Percentiles rank a stretch among this genome's conserved stretches.
phyloP scores from a whole-genome alignment of 2,888 invertebrate species.

The Aphidius colemani region DNA sequence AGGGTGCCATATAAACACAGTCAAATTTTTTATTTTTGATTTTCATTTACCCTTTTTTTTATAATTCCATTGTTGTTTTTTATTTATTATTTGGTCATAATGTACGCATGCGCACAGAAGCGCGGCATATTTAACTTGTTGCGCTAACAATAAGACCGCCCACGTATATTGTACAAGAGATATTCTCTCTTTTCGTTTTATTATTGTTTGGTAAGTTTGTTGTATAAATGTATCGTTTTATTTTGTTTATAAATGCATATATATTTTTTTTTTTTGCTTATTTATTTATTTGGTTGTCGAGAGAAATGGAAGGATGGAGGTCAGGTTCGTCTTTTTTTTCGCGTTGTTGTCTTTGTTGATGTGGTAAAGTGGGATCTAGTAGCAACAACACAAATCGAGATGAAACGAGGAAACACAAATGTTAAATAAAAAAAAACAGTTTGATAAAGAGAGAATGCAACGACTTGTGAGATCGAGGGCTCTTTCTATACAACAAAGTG shows the following conservation, averaged over 20 bases:
- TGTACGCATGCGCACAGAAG: conserved; percentile 43
- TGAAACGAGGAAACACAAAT: no score
- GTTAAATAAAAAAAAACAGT: conserved; percentile 5
- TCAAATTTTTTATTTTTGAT: not conserved
- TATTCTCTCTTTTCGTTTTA: conserved; percentile 48
- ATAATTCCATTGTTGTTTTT: not conserved
- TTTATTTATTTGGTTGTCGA: conserved; percentile 10
- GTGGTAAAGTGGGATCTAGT: no score
- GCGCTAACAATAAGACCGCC: conserved; percentile 59
- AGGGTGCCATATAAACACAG: not conserved
- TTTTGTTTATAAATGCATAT: not conserved
- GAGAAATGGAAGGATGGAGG: not conserved
- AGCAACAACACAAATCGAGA: no score
- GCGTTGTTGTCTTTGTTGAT: conserved; percentile 18
- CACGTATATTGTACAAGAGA: conserved; percentile 53
- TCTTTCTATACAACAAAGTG: conserved; percentile 18
- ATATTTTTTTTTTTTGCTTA: not conserved
- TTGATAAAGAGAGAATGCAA: conserved; percentile 12
- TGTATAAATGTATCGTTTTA: conserved; percentile 11
- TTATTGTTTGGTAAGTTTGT: conserved; percentile 41
- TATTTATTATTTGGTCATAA: conserved; percentile 3
- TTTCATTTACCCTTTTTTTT: not conserved
- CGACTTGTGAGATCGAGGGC: conserved; percentile 28
- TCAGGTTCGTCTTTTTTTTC: conserved; percentile 10
- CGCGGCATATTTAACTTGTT: conserved; percentile 51